phyloP scores from a whole-genome alignment of 35 echinoderm and acorn worm genomes.

The Apostichopus californicus region DNA sequence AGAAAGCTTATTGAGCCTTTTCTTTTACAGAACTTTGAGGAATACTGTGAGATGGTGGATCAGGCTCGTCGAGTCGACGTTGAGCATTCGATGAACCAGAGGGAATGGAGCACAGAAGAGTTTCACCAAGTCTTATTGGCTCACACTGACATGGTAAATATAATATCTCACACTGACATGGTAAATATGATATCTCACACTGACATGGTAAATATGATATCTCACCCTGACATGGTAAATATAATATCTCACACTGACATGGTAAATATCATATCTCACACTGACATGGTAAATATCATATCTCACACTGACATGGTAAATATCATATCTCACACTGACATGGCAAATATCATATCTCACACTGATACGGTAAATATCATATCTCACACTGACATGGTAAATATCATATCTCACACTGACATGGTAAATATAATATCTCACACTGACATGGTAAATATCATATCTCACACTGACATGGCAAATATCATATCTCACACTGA shows the following conservation, averaged over 20 bases:
- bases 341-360: background rate
- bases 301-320: too few species aligned
- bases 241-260: too few species aligned
- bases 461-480: too few species aligned
- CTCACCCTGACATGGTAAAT: constrained; percentile 86
- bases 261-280: too few species aligned
- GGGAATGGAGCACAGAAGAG: constrained; percentile 89
- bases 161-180: constrained; percentile 49
- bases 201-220: too few species aligned
- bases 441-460: constrained; percentile 75
- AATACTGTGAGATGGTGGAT: constrained; percentile 94
- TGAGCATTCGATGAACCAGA: constrained; percentile 79
- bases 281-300: too few species aligned
- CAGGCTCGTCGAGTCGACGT: constrained; percentile 81
- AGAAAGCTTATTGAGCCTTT: background rate
- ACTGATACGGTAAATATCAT: constrained; percentile 74
- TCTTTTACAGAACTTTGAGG: constrained; percentile 81
- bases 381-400: too few species aligned
- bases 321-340: too few species aligned
- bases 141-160: too few species aligned
- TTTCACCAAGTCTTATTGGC: constrained; percentile 86
- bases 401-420: background rate
- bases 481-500: constrained; percentile 51
- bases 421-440: background rate
- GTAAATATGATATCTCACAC: background rate